Base-by-base conservation (phyloP, 2,797 vertebrate genomes). In the Tangara arthus region DNA sequence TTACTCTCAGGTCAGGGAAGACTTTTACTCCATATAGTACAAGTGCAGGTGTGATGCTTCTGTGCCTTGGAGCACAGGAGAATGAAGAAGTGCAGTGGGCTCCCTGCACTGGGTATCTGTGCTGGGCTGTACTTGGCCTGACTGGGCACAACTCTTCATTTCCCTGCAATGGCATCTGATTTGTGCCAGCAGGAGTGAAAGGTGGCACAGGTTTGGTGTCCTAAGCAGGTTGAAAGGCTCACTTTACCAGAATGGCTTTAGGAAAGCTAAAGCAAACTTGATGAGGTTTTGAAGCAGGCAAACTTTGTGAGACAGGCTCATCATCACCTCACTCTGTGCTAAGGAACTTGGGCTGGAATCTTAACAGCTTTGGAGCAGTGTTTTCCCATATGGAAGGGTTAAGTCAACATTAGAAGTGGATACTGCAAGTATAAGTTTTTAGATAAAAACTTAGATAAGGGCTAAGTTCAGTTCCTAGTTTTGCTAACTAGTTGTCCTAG, bases 401-500 rank as follows among this genome's bases (percentile, higher is more conserved):
- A 56, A 26, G 24, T 75, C 52, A 71, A 46, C 37, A 35, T 57
- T 89, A 70, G 42, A 89, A 70, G 17, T 80, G 15, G 13, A 71
- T 78, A 20, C 34, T 82, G 27, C 41, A 78, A 60, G 53, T 34
- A 55, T n/a, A 55, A 55, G 32, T n/a, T 55, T 55, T 77, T 80
- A 49, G 69, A 55, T 55, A 50, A 72, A 68, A 76, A 41, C 14
- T 50, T 47, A 18, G 23, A 59, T 75, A 76, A 69, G 30, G 44
- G 23, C 5, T 56, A 76, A 56, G 22, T 71, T 91, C 35, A 32
- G 22, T 78, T 86, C 55, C 27, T 68, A 22, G n/a, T 83, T 93
- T 68, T 93, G 56, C 37, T 73, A 39, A 46, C 56, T 82, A 41
- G 8, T 39, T 85, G 68, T 77, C 85, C 84, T 90, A 78, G 49